These are phyloP conservation scores for Ophion ventricosus DNA, from an alignment of 2,888 invertebrate species.

Conservation along the genomic window DNA sequence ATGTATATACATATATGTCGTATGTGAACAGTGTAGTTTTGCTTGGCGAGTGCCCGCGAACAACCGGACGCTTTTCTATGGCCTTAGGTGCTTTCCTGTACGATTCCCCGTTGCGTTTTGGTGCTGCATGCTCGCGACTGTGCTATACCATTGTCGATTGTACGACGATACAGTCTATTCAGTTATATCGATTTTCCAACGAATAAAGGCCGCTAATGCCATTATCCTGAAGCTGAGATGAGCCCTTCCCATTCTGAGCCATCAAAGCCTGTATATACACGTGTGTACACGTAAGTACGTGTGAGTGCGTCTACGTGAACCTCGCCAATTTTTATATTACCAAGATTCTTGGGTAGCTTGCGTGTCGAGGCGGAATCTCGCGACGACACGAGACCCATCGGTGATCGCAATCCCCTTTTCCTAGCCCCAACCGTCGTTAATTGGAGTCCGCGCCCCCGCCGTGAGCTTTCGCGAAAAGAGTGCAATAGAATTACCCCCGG, in stretches of 20 bases:
- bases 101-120: conserved; percentile 18
- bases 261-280: neutral
- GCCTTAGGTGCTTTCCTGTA: conserved; percentile 45
- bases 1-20: neutral
- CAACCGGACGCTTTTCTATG: conserved; percentile 42
- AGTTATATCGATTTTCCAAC: neutral
- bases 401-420: conserved; percentile 47
- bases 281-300: neutral
- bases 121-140: conserved; percentile 15
- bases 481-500: conserved; percentile 44
- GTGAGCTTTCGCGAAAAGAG: conserved; percentile 33
- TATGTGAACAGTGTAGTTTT: conserved; percentile 11
- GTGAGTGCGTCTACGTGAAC: neutral
- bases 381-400: conserved; percentile 38
- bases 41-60: conserved; percentile 28
- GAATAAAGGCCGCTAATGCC: neutral
- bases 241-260: neutral
- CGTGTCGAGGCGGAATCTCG: conserved; percentile 58
- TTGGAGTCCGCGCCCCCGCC: conserved; percentile 42
- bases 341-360: conserved; percentile 47
- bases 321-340: conserved; percentile 45
- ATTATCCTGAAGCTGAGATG: neutral
- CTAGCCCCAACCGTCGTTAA: conserved; percentile 43
- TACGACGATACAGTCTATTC: conserved; percentile 35
- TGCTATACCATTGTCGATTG: conserved; percentile 46